Base-by-base conservation (phyloP, 2,113 vertebrate species). In the Triplophysa dalaica region DNA sequence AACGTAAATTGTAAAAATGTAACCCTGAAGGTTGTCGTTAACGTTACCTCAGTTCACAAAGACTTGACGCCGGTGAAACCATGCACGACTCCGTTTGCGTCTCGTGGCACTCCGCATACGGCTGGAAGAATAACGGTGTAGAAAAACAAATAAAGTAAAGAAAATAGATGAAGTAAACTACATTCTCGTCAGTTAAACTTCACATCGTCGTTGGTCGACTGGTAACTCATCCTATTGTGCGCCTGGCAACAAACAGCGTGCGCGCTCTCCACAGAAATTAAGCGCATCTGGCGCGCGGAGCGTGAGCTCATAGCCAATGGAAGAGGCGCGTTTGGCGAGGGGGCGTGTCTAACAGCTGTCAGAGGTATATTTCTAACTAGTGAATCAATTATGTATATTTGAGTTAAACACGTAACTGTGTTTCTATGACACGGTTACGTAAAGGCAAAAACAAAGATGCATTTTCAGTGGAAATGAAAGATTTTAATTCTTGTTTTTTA, bases 341-440 rank as follows among this genome's bases (percentile, higher is more conserved):
- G 54, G 70, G 29, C 33, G 54, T 74, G 70, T 41, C n/a, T 74
- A 2, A 38, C 11, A n/a, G 26, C 17, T 58, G 69, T 72, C 26
- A 16, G 16, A 52, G 3, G 0, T 45, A 12, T 45, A 38, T 38
- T 38, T 38, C 33, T 38, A 38, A 38, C 26, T 29, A 29, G 29
- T 29, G 29, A 29, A 4, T 29, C 3, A 29, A 29, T 4, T 0
- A 4, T 38, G 33, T 38, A 1, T 7, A 38, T 38, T 38, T 38
- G 33, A 38, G 33, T 38, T 5, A 33, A 33, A 33, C 33, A 6
- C 6, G 33, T 33, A 33, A 6, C 33, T 33, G 33, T 38, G 33
- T 5, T 38, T 38, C 7, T 38, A 38, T 38, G 5, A 38, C 33
- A 7, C 6, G 33, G 33, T 38, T 38, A 38, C 33, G 6, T 38